Percentiles rank a stretch among this genome's conserved stretches.
Conservation (phyloP, 2,113 vertebrate species). For the Scortum barcoo region DNA sequence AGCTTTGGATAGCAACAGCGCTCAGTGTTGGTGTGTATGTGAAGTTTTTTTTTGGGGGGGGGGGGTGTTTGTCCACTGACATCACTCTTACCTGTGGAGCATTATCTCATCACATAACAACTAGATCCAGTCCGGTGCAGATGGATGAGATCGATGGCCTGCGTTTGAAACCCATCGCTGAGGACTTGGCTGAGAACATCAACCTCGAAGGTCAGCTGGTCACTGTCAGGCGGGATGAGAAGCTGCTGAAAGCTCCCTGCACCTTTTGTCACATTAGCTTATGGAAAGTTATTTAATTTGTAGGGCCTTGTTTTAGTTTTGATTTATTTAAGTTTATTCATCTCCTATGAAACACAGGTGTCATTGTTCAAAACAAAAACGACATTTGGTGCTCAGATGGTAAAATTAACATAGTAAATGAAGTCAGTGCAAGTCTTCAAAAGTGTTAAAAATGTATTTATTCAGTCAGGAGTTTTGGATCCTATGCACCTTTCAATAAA, state of each 20-base stretch:
- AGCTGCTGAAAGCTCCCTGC: slow-evolving; percentile 41
- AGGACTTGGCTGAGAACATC: slow-evolving; percentile 88
- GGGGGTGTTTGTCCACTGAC: slow-evolving; percentile 22
- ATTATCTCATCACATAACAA: slow-evolving; percentile 45
- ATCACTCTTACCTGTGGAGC: slow-evolving; percentile 39
- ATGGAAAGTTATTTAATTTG: background rate
- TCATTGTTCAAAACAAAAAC: background rate
- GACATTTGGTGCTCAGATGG: background rate
- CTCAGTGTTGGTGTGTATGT: background rate
- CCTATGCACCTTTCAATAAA: background rate
- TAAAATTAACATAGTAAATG: background rate
- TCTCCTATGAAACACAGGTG: background rate
- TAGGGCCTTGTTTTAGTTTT: background rate
- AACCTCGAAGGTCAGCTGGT: slow-evolving; percentile 89
- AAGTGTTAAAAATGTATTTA: background rate
- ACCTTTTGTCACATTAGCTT: slow-evolving; percentile 5
- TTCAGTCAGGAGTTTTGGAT: background rate
- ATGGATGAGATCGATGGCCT: slow-evolving; percentile 92
- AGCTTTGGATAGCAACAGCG: background rate
- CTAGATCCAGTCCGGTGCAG: slow-evolving; percentile 81
- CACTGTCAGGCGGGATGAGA: slow-evolving; percentile 18
- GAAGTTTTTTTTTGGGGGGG: background rate
- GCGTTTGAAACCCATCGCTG: slow-evolving; percentile 81
- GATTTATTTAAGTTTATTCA: background rate
- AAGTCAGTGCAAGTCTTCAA: background rate